Conservation (phyloP, 2,797 vertebrate genomes). For the Linurgus olivaceus region DNA sequence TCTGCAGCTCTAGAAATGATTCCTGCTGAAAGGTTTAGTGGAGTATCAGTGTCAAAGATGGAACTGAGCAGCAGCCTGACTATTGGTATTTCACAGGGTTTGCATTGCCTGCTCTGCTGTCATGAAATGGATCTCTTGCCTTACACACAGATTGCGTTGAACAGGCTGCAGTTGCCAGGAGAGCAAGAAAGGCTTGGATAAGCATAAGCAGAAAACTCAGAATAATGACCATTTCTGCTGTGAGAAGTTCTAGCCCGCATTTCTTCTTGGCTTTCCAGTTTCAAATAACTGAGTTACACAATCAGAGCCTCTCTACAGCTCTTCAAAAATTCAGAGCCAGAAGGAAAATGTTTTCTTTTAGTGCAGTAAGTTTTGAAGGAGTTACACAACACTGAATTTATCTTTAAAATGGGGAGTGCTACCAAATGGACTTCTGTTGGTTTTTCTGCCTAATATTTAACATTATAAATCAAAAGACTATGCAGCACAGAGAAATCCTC, state of each 20-base stretch:
- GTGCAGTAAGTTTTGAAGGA: not conserved
- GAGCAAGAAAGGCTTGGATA: not conserved
- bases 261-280: not conserved
- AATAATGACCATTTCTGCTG: not conserved
- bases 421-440: not conserved
- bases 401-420: not conserved
- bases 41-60: not conserved
- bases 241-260: not conserved
- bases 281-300: not conserved
- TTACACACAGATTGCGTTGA: not conserved
- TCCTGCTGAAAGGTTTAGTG: not conserved
- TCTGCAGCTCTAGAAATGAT: not conserved
- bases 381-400: not conserved
- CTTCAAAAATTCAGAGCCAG: not conserved
- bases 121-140: not conserved
- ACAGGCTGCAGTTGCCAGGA: not conserved
- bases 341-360: not conserved
- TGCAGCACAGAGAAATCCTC: not conserved
- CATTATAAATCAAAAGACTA: not conserved
- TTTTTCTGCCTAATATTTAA: not conserved
- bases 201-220: not conserved
- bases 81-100: rapidly evolving
- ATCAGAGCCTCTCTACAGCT: not conserved
- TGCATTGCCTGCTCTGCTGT: not conserved
- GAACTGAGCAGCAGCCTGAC: not conserved